Conservation (phyloP, 2,113 vertebrate species). For the Orycteropus afer region DNA sequence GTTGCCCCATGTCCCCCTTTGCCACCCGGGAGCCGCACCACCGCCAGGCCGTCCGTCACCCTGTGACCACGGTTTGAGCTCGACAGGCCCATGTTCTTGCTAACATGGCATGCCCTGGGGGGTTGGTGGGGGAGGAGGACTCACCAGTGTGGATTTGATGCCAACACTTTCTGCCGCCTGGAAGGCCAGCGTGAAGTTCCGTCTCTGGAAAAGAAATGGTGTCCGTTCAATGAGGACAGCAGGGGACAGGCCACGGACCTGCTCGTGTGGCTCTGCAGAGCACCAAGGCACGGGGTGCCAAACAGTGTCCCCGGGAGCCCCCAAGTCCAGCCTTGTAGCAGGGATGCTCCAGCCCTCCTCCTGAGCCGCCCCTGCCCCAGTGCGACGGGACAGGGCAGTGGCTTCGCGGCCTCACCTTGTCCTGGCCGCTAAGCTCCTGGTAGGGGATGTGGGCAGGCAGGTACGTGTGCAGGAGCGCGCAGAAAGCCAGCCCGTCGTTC, state of each 20-base stretch:
- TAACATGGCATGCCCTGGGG: not conserved
- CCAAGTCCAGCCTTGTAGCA: not conserved
- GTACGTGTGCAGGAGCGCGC: slow-evolving; percentile 96
- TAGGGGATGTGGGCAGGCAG: slow-evolving; percentile 98
- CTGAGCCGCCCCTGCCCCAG: not conserved
- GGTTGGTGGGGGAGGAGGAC: not conserved
- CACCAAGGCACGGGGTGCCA: too few species aligned
- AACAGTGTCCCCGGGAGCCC: not conserved
- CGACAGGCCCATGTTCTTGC: not conserved
- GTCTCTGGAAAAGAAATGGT: slow-evolving; percentile 86
- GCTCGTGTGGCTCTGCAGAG: too few species aligned
- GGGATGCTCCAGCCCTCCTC: not conserved
- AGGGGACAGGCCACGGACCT: not conserved
- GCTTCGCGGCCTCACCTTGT: slow-evolving; percentile 88
- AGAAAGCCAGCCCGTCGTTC: slow-evolving; percentile 98
- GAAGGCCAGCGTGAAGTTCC: slow-evolving; percentile 97
- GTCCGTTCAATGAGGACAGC: not conserved
- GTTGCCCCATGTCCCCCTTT: too few species aligned
- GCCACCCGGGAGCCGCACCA: too few species aligned
- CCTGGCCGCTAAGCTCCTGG: slow-evolving; percentile 95
- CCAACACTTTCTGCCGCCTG: slow-evolving; percentile 98
- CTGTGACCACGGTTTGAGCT: not conserved
- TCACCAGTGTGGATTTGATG: slow-evolving; percentile 98
- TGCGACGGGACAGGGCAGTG: not conserved
- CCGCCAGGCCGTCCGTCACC: not conserved